These are phyloP conservation scores for Drosophila pallidifrons DNA, from an alignment of 1,140 invertebrate species.

Conservation along the genomic window DNA sequence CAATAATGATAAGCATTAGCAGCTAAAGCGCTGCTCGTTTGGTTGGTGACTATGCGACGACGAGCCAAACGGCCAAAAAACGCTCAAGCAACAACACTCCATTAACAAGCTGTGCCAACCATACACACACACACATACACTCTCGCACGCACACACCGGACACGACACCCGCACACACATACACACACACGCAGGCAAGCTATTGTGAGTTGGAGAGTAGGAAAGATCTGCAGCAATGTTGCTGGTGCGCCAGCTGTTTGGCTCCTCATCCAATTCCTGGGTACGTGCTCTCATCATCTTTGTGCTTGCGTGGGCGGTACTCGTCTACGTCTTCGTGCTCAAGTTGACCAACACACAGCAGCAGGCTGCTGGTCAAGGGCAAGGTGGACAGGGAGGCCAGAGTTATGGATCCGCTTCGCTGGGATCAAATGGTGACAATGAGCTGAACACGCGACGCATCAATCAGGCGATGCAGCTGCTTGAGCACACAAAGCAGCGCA, in stretches of 20 bases:
- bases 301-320: conserved; percentile 76
- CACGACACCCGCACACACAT: not conserved
- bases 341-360: conserved; percentile 72
- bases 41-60: conserved; percentile 37
- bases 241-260: conserved; percentile 80
- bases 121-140: conserved; percentile 11
- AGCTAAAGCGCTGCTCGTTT: conserved; percentile 38
- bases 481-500: conserved; percentile 79
- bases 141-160: not conserved
- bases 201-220: not conserved
- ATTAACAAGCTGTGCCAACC: conserved; percentile 31
- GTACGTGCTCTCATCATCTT: conserved; percentile 80
- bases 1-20: conserved; percentile 17
- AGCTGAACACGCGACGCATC: conserved; percentile 67
- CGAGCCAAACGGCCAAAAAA: conserved; percentile 24
- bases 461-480: conserved; percentile 77
- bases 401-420: not conserved
- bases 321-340: conserved; percentile 82
- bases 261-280: conserved; percentile 80
- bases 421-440: conserved; percentile 48
- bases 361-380: conserved; percentile 9
- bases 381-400: not conserved
- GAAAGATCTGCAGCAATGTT: conserved; percentile 59
- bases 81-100: conserved; percentile 24
- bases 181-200: not conserved